Conservation (phyloP, 2,797 vertebrate genomes). For the Lophotriccus pileatus region DNA sequence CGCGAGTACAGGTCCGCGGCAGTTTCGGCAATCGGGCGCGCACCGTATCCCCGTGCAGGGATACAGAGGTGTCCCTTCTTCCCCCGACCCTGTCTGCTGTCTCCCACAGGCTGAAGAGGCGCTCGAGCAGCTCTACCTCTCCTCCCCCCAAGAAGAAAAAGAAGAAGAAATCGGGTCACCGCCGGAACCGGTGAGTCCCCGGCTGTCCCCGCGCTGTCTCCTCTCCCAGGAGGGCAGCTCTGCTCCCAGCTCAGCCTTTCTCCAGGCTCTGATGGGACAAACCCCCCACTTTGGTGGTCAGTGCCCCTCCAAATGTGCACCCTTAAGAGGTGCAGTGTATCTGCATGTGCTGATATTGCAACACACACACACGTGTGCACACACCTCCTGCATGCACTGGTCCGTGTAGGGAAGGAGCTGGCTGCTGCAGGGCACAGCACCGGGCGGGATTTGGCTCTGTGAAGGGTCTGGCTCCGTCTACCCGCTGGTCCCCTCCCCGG, state of each 20-base stretch:
- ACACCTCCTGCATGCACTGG: background rate
- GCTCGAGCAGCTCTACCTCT: conserved; percentile 91
- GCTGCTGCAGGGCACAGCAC: background rate
- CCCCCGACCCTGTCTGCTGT: background rate
- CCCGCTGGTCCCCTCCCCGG: rapidly evolving
- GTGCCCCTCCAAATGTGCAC: background rate
- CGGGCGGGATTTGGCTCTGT: background rate
- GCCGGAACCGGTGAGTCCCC: conserved; percentile 88
- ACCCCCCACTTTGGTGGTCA: background rate
- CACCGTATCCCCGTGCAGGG: rapidly evolving
- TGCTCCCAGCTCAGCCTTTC: background rate
- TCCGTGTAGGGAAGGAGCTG: background rate
- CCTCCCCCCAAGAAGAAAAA: conserved; percentile 96
- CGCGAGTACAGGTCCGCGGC: conserved; percentile 83
- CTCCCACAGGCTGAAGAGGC: conserved; percentile 76
- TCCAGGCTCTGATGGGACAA: background rate
- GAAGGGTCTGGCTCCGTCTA: background rate
- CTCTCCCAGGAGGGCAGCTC: background rate
- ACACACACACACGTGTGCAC: rapidly evolving
- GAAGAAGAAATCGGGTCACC: conserved; percentile 94
- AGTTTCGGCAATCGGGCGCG: rapidly evolving
- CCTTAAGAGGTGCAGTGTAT: background rate
- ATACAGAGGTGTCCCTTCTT: background rate
- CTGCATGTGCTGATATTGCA: background rate
- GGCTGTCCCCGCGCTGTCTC: rapidly evolving